Evolutionary conservation across 2,888 invertebrate species (phyloP).

Genomic region (Tuberolachnus salignus): DNA sequence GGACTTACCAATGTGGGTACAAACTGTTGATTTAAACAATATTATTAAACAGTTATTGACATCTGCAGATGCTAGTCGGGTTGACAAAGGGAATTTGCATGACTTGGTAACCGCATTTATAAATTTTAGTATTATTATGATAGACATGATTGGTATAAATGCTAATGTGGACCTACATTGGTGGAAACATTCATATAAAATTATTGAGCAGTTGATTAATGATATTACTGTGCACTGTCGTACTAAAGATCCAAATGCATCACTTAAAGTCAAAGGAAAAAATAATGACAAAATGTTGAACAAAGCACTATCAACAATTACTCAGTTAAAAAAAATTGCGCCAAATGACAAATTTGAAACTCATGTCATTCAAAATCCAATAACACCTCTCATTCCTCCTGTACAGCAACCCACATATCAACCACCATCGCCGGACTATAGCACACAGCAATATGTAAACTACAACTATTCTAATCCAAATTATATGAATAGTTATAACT

Average conservation of each 20-base stretch:
- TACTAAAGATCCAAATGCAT: constrained; percentile 44
- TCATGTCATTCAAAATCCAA: constrained; percentile 43
- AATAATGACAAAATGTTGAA: constrained; percentile 40
- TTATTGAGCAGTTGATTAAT: constrained; percentile 51
- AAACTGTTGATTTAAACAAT: constrained; percentile 53
- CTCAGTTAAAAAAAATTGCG: constrained; percentile 46
- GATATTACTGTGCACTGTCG: constrained; percentile 43
- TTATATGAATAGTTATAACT: constrained; percentile 43
- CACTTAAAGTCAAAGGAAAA: constrained; percentile 49
- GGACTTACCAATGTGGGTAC: constrained; percentile 53
- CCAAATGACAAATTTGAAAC: constrained; percentile 34
- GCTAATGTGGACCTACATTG: constrained; percentile 36
- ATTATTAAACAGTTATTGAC: constrained; percentile 49
- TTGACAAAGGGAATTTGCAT: constrained; percentile 48
- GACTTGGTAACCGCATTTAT: constrained; percentile 44
- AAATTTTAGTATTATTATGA: constrained; percentile 49
- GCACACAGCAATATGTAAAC: constrained; percentile 33
- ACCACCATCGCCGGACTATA: constrained; percentile 37
- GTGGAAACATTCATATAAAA: constrained; percentile 49
- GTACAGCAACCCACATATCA: constrained; percentile 34
- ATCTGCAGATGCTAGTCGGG: constrained; percentile 24
- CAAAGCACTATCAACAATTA: constrained; percentile 47
- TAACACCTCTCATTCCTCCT: constrained; percentile 34
- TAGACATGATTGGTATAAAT: constrained; percentile 50
- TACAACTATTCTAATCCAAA: constrained; percentile 48